A percentile compares a stretch with the other conserved stretches of the same genome.
These are phyloP conservation scores for Musca domestica DNA, from an alignment of 1,140 invertebrate genomes.

Conservation along the genomic window DNA sequence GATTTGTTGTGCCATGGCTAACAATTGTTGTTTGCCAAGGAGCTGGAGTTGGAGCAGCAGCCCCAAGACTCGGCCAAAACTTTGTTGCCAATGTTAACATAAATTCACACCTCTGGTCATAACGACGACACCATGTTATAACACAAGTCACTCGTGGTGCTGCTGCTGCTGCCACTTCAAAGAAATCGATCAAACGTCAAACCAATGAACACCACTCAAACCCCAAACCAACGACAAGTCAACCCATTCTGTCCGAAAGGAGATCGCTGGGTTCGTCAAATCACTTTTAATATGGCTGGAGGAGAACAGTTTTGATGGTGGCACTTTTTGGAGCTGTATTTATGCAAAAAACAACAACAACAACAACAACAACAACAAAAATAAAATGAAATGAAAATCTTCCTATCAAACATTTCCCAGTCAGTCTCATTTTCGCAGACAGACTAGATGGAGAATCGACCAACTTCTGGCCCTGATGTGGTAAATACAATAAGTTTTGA, in stretches of 20 bases:
- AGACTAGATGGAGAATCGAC: neutral
- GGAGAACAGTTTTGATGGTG: neutral
- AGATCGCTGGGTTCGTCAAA: neutral
- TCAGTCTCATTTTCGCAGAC: neutral
- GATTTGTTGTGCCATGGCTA: too few relatives aligned
- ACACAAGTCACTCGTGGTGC: neutral
- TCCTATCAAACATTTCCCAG: neutral
- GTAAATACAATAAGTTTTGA: neutral
- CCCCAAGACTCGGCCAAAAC: neutral
- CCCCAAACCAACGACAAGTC: too few relatives aligned
- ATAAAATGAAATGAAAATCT: neutral
- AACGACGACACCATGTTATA: slow-evolving; percentile 17
- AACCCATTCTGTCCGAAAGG: neutral
- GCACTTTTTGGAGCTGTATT: neutral
- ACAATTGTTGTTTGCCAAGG: too few relatives aligned
- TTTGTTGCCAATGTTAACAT: slow-evolving; percentile 13
- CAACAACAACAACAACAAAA: neutral
- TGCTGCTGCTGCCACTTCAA: neutral
- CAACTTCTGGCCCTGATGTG: neutral
- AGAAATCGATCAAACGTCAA: slow-evolving; percentile 20
- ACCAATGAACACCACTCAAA: too few relatives aligned
- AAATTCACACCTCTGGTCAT: slow-evolving; percentile 20
- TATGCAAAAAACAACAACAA: neutral
- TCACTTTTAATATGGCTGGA: neutral
- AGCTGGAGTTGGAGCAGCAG: too few relatives aligned